Evolutionary conservation across 2,888 invertebrate species (phyloP), one percentile per base, ranked within the genome.

Genomic region (Tortricodes alternella): DNA sequence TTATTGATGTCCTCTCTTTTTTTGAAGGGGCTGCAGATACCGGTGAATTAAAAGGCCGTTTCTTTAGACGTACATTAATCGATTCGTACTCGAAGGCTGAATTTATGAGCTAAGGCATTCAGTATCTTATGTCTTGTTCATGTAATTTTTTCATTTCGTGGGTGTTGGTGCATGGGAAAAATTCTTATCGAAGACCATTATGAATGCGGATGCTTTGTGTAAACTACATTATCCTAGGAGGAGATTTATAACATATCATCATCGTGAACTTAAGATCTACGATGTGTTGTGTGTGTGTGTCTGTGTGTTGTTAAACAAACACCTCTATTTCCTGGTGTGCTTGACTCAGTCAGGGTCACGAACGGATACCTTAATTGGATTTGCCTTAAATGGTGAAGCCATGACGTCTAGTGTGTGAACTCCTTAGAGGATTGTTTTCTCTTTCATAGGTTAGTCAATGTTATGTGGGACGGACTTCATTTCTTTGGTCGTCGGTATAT

Each of bases 331-430:
- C 56, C 56, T 56, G 49, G 37, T 37, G 38, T 46, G 34, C 27
- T 27, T 46, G 32, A 29, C 34, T 37, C 37, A 52, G 18, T 59
- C 59, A 53, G 38, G 44, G 59, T 18, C 49, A 32, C 46, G 46
- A 24, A 48, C 38, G 34, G 24, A 21, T 63, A 55, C 66, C 51
- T 62, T 74, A 74, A 74, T 78, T 74, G 73, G 67, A 74, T 74
- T 75, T 69, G 62, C 81, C 81, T 70, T 77, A 73, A 70, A 71
- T 66, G 74, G 80, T 41, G 39, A 59, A 60, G 58, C 51, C 67
- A 62, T 70, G 64, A 59, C 66, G 70, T 70, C 76, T 67, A 69
- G 74, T 70, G 67, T 68, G 66, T 64, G 65, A 69, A 67, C 62
- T 61, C 52, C 55, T 60, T 53, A 59, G 49, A 39, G 53, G 27